A percentile compares a stretch with the other conserved stretches of the same genome.
Evolutionary conservation across 2,113 vertebrate genomes (phyloP).

Genomic region (Salvelinus namaycush): DNA sequence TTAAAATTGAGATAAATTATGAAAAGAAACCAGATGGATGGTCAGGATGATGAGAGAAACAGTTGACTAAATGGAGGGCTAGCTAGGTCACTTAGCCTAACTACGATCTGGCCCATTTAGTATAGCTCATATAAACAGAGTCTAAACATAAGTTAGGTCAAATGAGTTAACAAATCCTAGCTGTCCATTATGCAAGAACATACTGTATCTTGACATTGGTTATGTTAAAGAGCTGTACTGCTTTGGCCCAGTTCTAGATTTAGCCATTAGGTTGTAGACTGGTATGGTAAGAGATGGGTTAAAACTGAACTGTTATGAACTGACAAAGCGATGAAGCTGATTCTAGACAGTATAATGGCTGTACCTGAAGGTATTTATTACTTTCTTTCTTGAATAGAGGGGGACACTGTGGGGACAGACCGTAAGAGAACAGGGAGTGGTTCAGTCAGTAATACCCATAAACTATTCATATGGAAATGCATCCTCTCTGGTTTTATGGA

Average conservation of each 20-base stretch:
- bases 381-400: slow-evolving; percentile 85
- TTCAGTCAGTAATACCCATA: no score
- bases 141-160: slow-evolving; percentile 19
- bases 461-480: slow-evolving; percentile 24
- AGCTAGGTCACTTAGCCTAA: slow-evolving; percentile 12
- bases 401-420: slow-evolving; percentile 80
- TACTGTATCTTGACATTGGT: slow-evolving; percentile 19
- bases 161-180: slow-evolving; percentile 37
- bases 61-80: slow-evolving; percentile 25
- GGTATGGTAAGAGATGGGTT: slow-evolving; percentile 24
- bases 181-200: slow-evolving; percentile 35
- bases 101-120: neutral
- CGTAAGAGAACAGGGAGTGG: slow-evolving; percentile 67
- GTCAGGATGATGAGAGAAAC: slow-evolving; percentile 38
- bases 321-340: slow-evolving; percentile 54
- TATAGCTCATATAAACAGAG: neutral
- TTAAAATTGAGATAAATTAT: neutral
- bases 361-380: slow-evolving; percentile 85
- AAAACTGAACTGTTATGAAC: no score
- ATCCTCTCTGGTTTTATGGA: neutral
- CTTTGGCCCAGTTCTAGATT: slow-evolving; percentile 37
- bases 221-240: neutral
- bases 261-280: slow-evolving; percentile 49
- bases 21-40: slow-evolving; percentile 2
- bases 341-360: slow-evolving; percentile 46